Conservation (phyloP, 2,113 vertebrate genomes). For the Ciconia boyciana region DNA sequence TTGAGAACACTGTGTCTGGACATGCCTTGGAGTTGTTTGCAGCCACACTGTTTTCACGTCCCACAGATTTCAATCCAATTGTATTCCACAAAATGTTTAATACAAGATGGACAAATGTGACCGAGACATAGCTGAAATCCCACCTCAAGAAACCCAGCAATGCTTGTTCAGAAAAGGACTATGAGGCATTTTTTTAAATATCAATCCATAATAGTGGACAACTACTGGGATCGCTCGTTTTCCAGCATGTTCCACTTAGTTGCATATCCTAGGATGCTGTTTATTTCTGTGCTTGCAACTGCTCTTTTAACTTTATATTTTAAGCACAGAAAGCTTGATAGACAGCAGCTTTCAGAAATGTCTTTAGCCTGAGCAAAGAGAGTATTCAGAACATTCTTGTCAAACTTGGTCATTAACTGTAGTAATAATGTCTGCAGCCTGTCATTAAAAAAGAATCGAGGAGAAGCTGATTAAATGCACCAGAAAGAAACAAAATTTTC, state of each 20-base stretch:
- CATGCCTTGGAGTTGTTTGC: background rate
- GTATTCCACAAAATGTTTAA: background rate
- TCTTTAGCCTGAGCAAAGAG: background rate
- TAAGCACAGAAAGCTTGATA: background rate
- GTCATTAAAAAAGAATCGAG: constrained; percentile 20
- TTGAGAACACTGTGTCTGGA: background rate
- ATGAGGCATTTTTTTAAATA: background rate
- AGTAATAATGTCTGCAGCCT: background rate
- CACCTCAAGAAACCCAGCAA: background rate
- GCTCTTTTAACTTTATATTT: background rate
- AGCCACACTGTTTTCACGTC: background rate
- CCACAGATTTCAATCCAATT: background rate
- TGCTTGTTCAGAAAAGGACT: background rate
- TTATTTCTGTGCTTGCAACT: background rate
- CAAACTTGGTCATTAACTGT: background rate
- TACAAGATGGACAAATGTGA: background rate
- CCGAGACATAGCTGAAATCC: background rate
- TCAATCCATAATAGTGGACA: background rate
- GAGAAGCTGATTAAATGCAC: constrained; percentile 30
- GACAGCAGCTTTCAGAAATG: background rate
- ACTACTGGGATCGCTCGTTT: background rate
- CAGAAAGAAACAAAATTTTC: constrained; percentile 56
- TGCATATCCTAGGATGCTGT: background rate
- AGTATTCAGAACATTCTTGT: background rate
- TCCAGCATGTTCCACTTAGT: background rate